Evolutionary conservation across 2,888 invertebrate species (phyloP).

Genomic region (Embidobia sp.): DNA sequence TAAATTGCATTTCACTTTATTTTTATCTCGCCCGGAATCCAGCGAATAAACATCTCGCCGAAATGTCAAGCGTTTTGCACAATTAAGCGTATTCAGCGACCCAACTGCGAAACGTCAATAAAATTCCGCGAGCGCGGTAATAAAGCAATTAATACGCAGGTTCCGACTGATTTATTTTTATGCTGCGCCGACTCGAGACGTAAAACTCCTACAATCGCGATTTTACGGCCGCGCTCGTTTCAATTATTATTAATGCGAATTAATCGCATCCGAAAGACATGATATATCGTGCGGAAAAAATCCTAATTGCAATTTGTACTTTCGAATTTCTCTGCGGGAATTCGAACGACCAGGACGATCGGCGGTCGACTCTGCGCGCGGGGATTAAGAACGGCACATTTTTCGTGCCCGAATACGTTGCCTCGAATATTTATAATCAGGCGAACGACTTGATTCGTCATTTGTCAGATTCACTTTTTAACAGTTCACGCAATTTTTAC

Average conservation of each 20-base stretch:
- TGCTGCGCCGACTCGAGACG: too few relatives aligned
- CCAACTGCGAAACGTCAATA: conserved; percentile 21
- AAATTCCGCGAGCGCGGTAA: conserved; percentile 10
- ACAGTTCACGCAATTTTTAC: too few relatives aligned
- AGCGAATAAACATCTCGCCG: conserved; percentile 2
- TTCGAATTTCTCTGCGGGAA: conserved; percentile 17
- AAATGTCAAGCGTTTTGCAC: conserved; percentile 24
- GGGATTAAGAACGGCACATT: too few relatives aligned
- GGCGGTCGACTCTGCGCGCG: too few relatives aligned
- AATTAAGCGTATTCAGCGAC: conserved; percentile 7
- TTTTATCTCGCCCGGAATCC: conserved; percentile 2
- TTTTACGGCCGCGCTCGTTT: too few relatives aligned
- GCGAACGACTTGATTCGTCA: too few relatives aligned
- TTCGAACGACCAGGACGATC: too few relatives aligned
- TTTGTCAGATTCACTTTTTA: too few relatives aligned
- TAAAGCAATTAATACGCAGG: conserved; percentile 27
- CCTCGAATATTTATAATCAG: too few relatives aligned
- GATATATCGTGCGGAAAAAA: conserved; percentile 4
- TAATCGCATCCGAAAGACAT: conserved; percentile 6
- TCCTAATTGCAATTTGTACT: conserved; percentile 17
- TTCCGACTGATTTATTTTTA: conserved; percentile 25
- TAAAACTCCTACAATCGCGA: too few relatives aligned
- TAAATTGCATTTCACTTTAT: conserved; percentile 13
- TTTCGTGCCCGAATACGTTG: too few relatives aligned
- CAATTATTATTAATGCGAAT: conserved; percentile 17